Conservation (phyloP, 2,797 vertebrate genomes). For the Chelonia mydas region DNA sequence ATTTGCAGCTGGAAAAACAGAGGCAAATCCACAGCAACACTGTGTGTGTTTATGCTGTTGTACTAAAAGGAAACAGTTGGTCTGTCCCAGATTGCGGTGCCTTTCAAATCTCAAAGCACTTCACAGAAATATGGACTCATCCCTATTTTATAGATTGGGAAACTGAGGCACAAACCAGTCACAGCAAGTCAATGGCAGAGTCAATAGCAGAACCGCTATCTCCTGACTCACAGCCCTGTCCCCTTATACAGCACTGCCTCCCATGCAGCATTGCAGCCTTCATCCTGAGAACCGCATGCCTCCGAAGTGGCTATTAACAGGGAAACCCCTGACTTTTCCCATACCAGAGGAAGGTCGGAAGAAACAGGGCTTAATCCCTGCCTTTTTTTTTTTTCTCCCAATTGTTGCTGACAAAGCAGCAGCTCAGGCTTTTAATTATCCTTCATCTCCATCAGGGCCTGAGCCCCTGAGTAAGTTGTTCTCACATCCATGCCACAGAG, state of each 20-base stretch:
- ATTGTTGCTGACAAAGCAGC: neutral
- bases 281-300: neutral
- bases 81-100: neutral
- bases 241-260: neutral
- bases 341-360: neutral
- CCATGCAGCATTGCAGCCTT: neutral
- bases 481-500: neutral
- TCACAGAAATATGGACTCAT: neutral
- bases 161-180: fast-evolving
- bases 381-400: neutral
- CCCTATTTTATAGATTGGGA: neutral
- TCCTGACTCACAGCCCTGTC: neutral
- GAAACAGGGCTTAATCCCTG: neutral
- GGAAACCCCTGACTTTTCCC: neutral
- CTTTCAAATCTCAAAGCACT: neutral
- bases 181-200: neutral
- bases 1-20: neutral
- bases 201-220: neutral
- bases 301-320: neutral
- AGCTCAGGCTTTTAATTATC: neutral
- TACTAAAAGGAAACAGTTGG: neutral
- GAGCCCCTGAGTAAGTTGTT: neutral
- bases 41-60: neutral
- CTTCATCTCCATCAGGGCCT: neutral
- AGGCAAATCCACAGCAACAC: neutral